These are phyloP conservation scores for Clinocottus analis DNA, from an alignment of 2,113 vertebrate species.

Conservation along the genomic window DNA sequence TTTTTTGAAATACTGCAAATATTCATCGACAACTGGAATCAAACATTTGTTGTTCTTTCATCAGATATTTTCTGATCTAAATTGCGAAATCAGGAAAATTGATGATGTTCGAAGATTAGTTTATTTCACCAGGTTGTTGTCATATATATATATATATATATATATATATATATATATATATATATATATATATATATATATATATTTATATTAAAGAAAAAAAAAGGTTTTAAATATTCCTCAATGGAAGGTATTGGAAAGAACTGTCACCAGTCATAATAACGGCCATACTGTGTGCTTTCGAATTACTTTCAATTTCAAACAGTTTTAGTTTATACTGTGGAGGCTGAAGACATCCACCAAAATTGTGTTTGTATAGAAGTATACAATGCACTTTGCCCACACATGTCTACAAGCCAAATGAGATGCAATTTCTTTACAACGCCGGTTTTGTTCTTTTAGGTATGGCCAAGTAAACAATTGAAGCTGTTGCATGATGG, in stretches of 20 bases:
- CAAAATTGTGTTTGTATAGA: not conserved
- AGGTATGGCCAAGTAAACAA: not conserved
- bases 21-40: not conserved
- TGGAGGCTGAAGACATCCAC: not conserved
- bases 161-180: no score
- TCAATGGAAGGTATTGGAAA: not conserved
- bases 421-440: not conserved
- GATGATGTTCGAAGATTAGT: no score
- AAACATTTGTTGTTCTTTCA: not conserved
- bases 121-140: no score
- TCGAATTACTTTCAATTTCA: not conserved
- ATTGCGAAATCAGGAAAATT: not conserved
- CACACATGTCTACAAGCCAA: not conserved
- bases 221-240: not conserved
- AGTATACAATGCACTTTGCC: no score
- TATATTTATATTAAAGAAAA: no score
- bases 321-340: not conserved
- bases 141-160: no score
- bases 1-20: not conserved
- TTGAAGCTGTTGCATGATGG: slow-evolving; percentile 50
- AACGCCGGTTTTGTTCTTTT: not conserved
- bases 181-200: no score
- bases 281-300: not conserved
- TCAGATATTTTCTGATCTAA: not conserved
- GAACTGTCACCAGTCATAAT: not conserved